phyloP scores from a whole-genome alignment of 2,888 invertebrate species.

The Cryptocephalus moraei region DNA sequence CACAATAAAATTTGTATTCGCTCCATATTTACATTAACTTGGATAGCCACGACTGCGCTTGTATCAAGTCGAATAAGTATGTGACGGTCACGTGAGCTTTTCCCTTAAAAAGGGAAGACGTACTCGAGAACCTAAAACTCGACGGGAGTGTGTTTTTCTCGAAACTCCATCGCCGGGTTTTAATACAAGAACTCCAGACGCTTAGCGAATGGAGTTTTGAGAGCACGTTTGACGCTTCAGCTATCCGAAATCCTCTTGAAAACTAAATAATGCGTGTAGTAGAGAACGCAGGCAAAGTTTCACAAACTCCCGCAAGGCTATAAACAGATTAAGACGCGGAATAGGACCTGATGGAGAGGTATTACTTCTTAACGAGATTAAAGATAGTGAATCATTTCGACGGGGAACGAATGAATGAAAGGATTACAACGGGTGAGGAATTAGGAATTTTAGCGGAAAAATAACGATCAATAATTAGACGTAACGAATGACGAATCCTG shows the following conservation, averaged over 20 bases:
- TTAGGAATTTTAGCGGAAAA: background rate
- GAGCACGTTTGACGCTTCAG: conserved; percentile 25
- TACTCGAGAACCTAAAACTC: too few relatives aligned
- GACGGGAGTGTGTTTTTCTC: conserved; percentile 1
- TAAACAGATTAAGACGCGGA: conserved; percentile 37
- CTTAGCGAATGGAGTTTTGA: conserved; percentile 5
- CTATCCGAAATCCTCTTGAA: conserved; percentile 23
- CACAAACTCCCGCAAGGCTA: conserved; percentile 28
- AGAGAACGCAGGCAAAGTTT: conserved; percentile 23
- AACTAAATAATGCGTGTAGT: conserved; percentile 24
- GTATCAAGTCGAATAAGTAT: too few relatives aligned
- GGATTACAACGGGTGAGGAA: conserved; percentile 13
- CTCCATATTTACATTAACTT: too few relatives aligned
- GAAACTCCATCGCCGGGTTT: background rate
- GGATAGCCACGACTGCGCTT: too few relatives aligned
- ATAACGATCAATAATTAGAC: background rate
- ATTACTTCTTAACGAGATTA: conserved; percentile 36
- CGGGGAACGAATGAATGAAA: conserved; percentile 22
- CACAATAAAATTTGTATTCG: too few relatives aligned
- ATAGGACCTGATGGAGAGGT: conserved; percentile 35
- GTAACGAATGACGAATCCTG: too few relatives aligned
- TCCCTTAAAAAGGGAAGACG: too few relatives aligned
- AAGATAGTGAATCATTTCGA: conserved; percentile 26
- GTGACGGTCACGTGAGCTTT: too few relatives aligned
- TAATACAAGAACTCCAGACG: background rate